Conservation (phyloP, 2,113 vertebrate genomes). For the Peromyscus polionotus region DNA sequence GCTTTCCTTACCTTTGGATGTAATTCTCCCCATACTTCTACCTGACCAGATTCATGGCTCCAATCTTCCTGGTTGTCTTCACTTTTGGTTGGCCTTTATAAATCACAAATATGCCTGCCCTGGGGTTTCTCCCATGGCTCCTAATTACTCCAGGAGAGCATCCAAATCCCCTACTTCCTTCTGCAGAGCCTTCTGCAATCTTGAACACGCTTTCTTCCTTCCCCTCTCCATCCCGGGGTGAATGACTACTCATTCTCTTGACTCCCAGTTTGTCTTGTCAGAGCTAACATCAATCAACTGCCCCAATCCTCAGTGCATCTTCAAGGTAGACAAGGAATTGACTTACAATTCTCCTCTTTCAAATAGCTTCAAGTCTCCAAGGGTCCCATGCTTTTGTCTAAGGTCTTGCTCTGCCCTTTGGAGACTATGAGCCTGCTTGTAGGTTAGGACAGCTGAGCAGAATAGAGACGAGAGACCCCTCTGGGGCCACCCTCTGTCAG, state of each 20-base stretch:
- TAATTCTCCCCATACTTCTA: neutral
- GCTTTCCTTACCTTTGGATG: neutral
- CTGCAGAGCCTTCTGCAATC: neutral
- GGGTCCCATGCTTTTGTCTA: neutral
- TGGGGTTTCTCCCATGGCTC: neutral
- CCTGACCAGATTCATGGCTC: too few species aligned
- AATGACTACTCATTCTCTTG: neutral
- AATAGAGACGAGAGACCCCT: fast-evolving
- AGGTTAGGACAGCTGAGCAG: neutral
- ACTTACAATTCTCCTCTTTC: neutral
- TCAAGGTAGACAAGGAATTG: neutral
- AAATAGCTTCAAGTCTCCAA: neutral
- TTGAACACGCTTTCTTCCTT: neutral
- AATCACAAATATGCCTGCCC: neutral
- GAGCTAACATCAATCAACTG: fast-evolving
- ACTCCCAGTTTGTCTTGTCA: neutral
- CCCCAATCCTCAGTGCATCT: neutral
- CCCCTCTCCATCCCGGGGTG: neutral
- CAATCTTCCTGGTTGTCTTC: neutral
- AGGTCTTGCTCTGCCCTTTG: neutral
- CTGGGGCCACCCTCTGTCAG: neutral
- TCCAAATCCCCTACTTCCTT: neutral
- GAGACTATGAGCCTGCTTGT: neutral
- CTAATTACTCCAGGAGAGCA: neutral
- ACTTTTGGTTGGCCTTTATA: neutral